Conservation (phyloP, 2,113 vertebrate genomes). For the Chauna torquata region DNA sequence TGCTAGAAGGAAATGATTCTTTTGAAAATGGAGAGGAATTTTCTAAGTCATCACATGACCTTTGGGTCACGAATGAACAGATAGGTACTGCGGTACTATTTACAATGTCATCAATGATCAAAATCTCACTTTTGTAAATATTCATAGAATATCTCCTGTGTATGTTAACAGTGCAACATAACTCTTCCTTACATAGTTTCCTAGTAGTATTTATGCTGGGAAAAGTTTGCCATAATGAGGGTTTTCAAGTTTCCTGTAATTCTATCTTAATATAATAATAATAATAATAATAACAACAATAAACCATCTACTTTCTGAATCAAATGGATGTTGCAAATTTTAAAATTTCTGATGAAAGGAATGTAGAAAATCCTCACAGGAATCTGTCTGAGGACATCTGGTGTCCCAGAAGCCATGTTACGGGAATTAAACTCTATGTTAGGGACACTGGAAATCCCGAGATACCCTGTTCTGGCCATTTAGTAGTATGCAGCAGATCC, state of each 20-base stretch:
- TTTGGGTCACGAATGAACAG: background rate
- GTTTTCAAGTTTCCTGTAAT: background rate
- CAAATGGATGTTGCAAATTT: background rate
- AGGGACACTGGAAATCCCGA: background rate
- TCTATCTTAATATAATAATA: background rate
- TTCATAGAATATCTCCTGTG: background rate
- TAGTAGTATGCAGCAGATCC: background rate
- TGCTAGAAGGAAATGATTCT: background rate
- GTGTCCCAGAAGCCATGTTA: background rate
- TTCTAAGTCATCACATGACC: background rate
- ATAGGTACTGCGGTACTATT: background rate
- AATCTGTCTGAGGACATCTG: background rate
- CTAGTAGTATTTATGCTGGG: background rate
- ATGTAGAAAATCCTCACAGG: background rate
- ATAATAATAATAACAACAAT: fast-evolving
- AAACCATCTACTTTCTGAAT: background rate
- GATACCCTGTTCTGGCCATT: background rate
- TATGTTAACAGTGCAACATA: background rate
- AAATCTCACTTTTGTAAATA: background rate
- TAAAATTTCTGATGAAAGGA: background rate
- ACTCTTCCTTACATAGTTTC: background rate
- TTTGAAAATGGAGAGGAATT: background rate
- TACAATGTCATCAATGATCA: background rate
- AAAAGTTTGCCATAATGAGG: fast-evolving
- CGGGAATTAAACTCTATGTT: background rate